Conservation (phyloP, 2,113 vertebrate genomes). For the Strix uralensis region DNA sequence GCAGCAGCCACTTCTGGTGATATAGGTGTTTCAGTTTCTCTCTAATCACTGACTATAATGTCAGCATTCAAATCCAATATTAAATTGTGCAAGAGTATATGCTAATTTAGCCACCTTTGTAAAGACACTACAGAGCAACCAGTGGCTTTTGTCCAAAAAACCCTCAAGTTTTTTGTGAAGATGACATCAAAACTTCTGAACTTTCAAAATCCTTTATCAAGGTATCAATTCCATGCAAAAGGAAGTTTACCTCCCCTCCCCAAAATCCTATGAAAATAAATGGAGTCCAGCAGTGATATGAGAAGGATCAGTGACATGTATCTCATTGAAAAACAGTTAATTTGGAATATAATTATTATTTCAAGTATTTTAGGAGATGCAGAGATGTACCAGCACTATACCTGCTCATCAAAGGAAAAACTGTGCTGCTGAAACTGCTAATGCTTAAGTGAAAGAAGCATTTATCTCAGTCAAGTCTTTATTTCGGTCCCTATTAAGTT, state of each 20-base stretch:
- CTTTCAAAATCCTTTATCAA: neutral
- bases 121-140: neutral
- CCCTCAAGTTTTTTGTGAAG: neutral
- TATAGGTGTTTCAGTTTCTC: neutral
- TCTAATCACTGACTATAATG: neutral
- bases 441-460: neutral
- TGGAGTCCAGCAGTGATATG: neutral
- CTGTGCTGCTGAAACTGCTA: neutral
- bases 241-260: neutral
- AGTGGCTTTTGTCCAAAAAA: neutral
- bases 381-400: neutral
- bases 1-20: neutral
- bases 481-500: neutral
- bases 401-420: neutral
- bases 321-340: neutral
- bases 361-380: neutral
- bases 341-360: neutral
- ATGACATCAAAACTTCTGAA: neutral
- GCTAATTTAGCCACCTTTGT: neutral
- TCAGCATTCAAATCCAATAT: neutral
- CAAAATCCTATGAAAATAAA: neutral
- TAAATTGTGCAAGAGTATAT: neutral
- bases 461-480: neutral
- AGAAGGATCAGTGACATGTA: neutral
- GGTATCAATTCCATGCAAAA: neutral